Conservation (phyloP, 2,113 vertebrate genomes). For the Otolemur garnettii region DNA sequence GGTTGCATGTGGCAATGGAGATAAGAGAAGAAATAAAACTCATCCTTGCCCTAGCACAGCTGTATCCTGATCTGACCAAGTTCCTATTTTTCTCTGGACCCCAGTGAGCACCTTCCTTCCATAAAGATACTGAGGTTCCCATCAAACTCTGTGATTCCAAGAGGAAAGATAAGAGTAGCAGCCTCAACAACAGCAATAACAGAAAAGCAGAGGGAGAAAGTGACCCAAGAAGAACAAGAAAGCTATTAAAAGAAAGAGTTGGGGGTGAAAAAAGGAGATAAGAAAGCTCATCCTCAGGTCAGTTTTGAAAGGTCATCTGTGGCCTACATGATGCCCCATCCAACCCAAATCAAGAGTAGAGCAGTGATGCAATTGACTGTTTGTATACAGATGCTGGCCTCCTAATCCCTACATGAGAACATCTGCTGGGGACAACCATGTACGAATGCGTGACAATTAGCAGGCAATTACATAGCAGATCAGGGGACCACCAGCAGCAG, state of each 20-base stretch:
- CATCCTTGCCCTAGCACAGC: background rate
- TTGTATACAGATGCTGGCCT: slow-evolving; percentile 76
- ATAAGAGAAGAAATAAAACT: background rate
- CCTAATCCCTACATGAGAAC: slow-evolving; percentile 79
- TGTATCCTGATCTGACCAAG: background rate
- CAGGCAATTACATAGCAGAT: slow-evolving; percentile 80
- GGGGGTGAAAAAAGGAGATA: background rate
- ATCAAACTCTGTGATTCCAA: background rate
- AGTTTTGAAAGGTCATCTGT: background rate
- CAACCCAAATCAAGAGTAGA: slow-evolving; percentile 77
- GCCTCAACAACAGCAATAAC: background rate
- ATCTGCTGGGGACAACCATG: slow-evolving; percentile 78
- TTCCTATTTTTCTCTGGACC: background rate
- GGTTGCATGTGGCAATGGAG: background rate
- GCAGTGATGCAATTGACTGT: slow-evolving; percentile 75
- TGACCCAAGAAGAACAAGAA: background rate
- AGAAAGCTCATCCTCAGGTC: slow-evolving; percentile 32
- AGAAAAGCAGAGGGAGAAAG: background rate
- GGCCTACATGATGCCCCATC: background rate
- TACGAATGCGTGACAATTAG: slow-evolving; percentile 68
- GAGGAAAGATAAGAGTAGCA: background rate
- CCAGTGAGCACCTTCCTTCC: background rate
- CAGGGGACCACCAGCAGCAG: slow-evolving; percentile 69
- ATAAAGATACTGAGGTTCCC: background rate
- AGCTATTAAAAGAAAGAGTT: background rate